Percentiles rank a stretch among this genome's conserved stretches.
phyloP scores from a whole-genome alignment of 2,113 vertebrate genomes.

The Oncorhynchus clarkii region DNA sequence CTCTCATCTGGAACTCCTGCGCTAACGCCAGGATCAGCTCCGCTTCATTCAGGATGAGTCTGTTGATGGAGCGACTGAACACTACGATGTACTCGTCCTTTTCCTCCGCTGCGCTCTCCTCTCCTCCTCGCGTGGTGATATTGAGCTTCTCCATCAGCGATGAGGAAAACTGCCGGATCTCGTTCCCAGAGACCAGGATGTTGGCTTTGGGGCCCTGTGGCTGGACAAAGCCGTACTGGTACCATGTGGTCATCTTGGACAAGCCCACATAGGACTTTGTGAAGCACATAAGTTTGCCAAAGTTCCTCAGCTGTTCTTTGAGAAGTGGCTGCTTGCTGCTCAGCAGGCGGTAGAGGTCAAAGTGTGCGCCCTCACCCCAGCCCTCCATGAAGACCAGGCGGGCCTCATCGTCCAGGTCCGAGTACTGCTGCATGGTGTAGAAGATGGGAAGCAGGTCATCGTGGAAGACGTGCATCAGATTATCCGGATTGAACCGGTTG shows the following conservation, averaged over 20 bases:
- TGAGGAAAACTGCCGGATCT: constrained; percentile 88
- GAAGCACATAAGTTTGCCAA: constrained; percentile 95
- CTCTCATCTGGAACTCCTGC: constrained; percentile 95
- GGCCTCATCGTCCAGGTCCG: constrained; percentile 82
- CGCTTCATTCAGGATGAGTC: constrained; percentile 93
- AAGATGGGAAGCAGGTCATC: constrained; percentile 93
- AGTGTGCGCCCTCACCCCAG: constrained; percentile 89
- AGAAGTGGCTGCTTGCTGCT: constrained; percentile 92
- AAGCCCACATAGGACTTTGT: constrained; percentile 91
- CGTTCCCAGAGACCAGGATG: constrained; percentile 90
- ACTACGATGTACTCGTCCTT: constrained; percentile 87
- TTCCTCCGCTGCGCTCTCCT: constrained; percentile 42
- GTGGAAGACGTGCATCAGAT: constrained; percentile 97
- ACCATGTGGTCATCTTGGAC: constrained; percentile 97
- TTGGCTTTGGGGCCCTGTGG: constrained; percentile 97
- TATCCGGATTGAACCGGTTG: constrained; percentile 97
- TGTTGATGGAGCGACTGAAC: constrained; percentile 88
- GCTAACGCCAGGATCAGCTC: constrained; percentile 90
- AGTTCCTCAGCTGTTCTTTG: constrained; percentile 85
- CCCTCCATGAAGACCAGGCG: constrained; percentile 97
- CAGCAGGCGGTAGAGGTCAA: constrained; percentile 90
- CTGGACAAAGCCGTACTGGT: constrained; percentile 96
- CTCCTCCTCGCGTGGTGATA: constrained; percentile 55
- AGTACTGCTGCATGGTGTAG: constrained; percentile 94
- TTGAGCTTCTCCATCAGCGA: constrained; percentile 85